Evolutionary conservation across 1,140 invertebrate genomes (phyloP), one percentile per base, ranked within the genome.

Genomic region (Drosophila oshimai): DNA sequence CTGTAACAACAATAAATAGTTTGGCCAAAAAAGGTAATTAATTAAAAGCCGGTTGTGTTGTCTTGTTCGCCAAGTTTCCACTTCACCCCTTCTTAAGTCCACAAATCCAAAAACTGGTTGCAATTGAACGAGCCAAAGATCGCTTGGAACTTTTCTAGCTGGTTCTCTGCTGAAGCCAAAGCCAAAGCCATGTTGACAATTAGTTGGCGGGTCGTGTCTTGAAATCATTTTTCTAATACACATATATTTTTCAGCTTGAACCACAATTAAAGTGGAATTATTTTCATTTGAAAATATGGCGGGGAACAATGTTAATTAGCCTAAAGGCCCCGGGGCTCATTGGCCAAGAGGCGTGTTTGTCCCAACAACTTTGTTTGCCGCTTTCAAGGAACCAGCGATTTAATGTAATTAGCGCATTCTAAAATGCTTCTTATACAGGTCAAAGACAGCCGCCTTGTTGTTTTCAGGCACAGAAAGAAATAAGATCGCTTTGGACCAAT

Each of bases 1-100:
- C 50, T 70, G 53, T 34, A 37, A 55, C 72, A 65, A 87, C 68
- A 81, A 81, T 79, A 87, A 87, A 87, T 87, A 87, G 81, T 87
- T 87, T 87, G 68, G 69, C 76, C 79, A 87, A 87, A 87, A 84
- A 87, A 87, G 81, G 81, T 72, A 87, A 87, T 87, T 87, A 87
- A 87, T 87, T 87, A 87, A 87, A 87, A 87, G 81, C 81, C 81
- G 81, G 81, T 87, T 84, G 67, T 58, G 47, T 47, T 54, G 72
- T 60, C 41, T 62, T 68, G 61, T 57, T 61, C 28, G 67, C 39
- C 47, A 31, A 28, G 7, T 20, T 57, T 28, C 41, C 29, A 64
- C 46, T 45, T 41, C 46, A 41, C 26, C 47, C 28, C 37, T 37
- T 9, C n/a, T 17, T 49, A 9, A 20, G 9, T 39, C 10, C 6